These are phyloP conservation scores for Sipha flava DNA, from an alignment of 1,140 invertebrate genomes.

Conservation along the genomic window DNA sequence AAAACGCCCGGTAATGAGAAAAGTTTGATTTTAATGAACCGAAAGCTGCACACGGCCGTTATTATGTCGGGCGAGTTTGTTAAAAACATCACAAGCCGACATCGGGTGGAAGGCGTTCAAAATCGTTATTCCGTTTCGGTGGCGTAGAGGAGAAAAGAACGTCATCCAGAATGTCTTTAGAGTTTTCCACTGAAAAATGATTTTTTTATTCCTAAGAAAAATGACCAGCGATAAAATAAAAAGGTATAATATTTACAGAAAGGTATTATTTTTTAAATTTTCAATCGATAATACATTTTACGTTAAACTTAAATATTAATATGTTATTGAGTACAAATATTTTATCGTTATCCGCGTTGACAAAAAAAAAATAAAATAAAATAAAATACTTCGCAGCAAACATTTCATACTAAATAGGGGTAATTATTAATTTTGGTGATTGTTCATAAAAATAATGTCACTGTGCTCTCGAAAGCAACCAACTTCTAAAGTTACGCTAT, in stretches of 20 bases:
- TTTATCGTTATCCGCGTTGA: too few species aligned
- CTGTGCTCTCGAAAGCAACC: neutral
- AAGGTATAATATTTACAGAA: neutral
- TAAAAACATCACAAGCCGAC: conserved; percentile 15
- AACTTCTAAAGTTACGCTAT: neutral
- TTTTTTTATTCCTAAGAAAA: neutral
- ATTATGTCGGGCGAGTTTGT: conserved; percentile 10
- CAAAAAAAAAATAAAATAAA: too few species aligned
- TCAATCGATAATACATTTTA: neutral
- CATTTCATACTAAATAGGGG: too few species aligned
- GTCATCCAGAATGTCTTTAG: neutral
- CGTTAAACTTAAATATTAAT: too few species aligned
- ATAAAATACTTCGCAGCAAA: too few species aligned
- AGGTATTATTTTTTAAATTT: neutral
- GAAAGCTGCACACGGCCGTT: conserved; percentile 11
- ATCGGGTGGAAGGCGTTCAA: neutral
- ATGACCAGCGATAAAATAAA: neutral
- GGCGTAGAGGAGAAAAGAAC: neutral
- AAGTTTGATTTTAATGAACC: conserved; percentile 28
- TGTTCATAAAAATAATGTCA: too few species aligned
- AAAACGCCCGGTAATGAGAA: conserved; percentile 22
- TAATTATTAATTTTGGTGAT: too few species aligned
- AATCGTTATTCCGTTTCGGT: neutral
- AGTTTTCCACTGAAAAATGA: neutral
- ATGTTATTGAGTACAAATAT: too few species aligned